A percentile compares a stretch with the other conserved stretches of the same genome.
phyloP scores from a whole-genome alignment of 2,888 invertebrate genomes.

The Ectropis crepuscularia region DNA sequence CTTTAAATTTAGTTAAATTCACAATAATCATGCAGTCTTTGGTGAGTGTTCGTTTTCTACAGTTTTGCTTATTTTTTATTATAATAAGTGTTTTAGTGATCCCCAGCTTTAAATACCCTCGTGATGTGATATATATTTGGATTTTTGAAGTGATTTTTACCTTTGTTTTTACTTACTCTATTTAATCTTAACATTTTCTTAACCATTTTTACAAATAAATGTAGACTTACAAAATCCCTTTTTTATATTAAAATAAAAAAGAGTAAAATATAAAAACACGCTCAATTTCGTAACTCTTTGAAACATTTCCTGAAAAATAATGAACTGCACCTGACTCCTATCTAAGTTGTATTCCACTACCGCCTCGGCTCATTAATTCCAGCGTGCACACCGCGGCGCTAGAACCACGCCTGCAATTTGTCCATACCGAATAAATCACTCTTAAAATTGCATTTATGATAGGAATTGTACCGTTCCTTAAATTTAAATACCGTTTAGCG shows the following conservation, averaged over 20 bases:
- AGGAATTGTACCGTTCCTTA: neutral
- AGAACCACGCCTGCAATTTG: constrained; percentile 52
- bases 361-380: constrained; percentile 20
- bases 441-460: constrained; percentile 12
- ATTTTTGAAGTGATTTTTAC: neutral
- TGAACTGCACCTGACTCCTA: neutral
- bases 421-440: constrained; percentile 48
- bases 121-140: constrained; percentile 14
- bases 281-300: neutral
- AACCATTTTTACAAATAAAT: no score
- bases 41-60: constrained; percentile 64
- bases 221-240: no score
- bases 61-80: constrained; percentile 32
- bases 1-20: constrained; percentile 67
- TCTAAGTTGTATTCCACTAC: constrained; percentile 7
- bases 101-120: neutral
- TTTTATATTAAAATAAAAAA: no score
- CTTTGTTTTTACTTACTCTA: no score
- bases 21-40: constrained; percentile 82
- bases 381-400: constrained; percentile 35
- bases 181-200: no score
- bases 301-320: constrained; percentile 1
- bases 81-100: constrained; percentile 4
- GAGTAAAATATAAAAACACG: no score
- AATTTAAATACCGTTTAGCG: constrained; percentile 2